A percentile compares a stretch with the other conserved stretches of the same genome.
These are phyloP conservation scores for Caerostris extrusa DNA, from an alignment of 1,140 invertebrate genomes.

Conservation along the genomic window DNA sequence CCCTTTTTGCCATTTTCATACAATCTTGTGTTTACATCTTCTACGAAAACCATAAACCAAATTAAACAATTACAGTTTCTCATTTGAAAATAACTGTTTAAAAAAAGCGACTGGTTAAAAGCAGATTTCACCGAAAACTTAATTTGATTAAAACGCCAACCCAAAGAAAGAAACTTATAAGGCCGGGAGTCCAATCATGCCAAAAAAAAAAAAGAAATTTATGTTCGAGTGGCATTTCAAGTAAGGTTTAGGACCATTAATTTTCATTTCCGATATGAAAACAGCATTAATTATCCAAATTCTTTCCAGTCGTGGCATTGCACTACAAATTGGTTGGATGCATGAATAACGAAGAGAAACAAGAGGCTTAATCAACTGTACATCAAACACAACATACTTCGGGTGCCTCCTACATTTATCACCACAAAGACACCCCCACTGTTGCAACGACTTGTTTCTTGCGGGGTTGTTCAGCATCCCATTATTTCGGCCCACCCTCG, in stretches of 20 bases:
- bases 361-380: slow-evolving; percentile 56
- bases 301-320: neutral
- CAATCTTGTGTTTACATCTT: no score
- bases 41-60: no score
- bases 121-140: no score
- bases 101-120: no score
- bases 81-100: no score
- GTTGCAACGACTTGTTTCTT: slow-evolving; percentile 52
- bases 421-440: slow-evolving; percentile 53
- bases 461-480: neutral
- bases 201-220: neutral
- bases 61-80: no score
- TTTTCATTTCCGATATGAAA: slow-evolving; percentile 55
- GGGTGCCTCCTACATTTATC: slow-evolving; percentile 40
- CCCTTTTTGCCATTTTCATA: no score
- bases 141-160: neutral
- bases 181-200: neutral
- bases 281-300: slow-evolving; percentile 55
- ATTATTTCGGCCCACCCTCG: neutral
- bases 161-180: neutral
- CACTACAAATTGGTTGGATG: slow-evolving; percentile 1
- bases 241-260: slow-evolving; percentile 44
- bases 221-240: slow-evolving; percentile 31
- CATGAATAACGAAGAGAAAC: slow-evolving; percentile 14
- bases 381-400: slow-evolving; percentile 58